Evolutionary conservation across 2,113 vertebrate genomes (phyloP).

Genomic region (Oreochromis tanganicae): DNA sequence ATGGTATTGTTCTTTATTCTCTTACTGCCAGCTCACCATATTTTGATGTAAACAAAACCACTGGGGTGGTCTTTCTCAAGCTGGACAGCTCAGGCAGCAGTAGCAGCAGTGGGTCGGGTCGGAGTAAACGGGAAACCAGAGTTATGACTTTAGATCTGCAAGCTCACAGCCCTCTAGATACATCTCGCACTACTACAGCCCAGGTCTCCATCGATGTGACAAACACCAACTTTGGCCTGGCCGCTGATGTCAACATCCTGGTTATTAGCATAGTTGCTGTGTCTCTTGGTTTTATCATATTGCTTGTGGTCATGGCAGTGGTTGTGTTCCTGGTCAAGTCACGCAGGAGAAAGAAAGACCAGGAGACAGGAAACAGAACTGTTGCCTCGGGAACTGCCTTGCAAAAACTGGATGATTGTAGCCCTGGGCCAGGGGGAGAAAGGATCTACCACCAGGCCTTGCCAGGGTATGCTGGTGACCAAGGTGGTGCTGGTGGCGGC

Average conservation of each 20-base stretch:
- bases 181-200: constrained; percentile 78
- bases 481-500: constrained; percentile 63
- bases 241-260: constrained; percentile 83
- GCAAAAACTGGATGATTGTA: constrained; percentile 85
- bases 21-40: constrained; percentile 80
- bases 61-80: constrained; percentile 83
- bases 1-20: constrained; percentile 89
- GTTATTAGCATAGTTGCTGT: constrained; percentile 85
- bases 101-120: constrained; percentile 66
- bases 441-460: constrained; percentile 92
- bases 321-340: constrained; percentile 85
- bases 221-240: constrained; percentile 87
- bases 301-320: constrained; percentile 81
- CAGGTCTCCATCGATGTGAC: constrained; percentile 86
- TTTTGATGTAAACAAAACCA: constrained; percentile 93
- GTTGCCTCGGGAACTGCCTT: constrained; percentile 75
- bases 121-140: constrained; percentile 78
- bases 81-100: constrained; percentile 81
- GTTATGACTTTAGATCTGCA: constrained; percentile 86
- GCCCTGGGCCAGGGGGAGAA: constrained; percentile 66
- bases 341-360: constrained; percentile 73
- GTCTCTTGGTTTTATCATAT: constrained; percentile 85
- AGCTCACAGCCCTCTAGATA: constrained; percentile 85
- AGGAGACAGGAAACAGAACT: constrained; percentile 63
- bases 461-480: constrained; percentile 81